Evolutionary conservation across 2,888 invertebrate species (phyloP), one percentile per base, ranked within the genome.

Genomic region (Ephialtes manifestator): DNA sequence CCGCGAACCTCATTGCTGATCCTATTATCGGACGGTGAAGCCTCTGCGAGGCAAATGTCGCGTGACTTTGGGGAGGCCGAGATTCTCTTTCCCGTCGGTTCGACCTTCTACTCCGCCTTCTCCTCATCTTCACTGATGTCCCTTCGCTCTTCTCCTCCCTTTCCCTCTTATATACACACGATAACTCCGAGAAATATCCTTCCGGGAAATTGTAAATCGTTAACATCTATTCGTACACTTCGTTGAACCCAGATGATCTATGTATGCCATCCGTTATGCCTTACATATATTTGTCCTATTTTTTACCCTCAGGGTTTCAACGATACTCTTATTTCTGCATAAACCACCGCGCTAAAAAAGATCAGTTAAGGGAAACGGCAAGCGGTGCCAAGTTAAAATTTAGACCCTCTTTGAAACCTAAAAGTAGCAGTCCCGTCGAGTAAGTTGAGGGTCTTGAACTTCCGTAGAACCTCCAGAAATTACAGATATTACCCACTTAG

Each of bases 21-120:
- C 87, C 88, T 87, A 89, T 90, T 90, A 89, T 83, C 85, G 85
- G 85, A 87, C 85, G 77, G 85, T 31, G 78, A 88, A 89, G 86
- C 86, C 85, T 83, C 68, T 67, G 75, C 77, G 80, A 82, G 82
- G 84, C 76, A 78, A 86, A 80, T 88, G 87, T 87, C 87, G 88
- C 88, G 87, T 88, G 87, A 89, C 88, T 88, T 75, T 78, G 77
- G 79, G 80, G 81, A 80, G 76, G 67, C 72, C 72, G 71, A 83
- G 85, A 87, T 81, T 84, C 65, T 39, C 77, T 83, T 85, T 81
- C 80, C 70, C 53, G 71, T 63, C 48, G 71, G 58, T 65, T 68
- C 53, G 63, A 35, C 83, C 79, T 85, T 68, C 48, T 31, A 28
- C 78, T 58, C 35, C 83, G 51, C 71, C 58, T 80, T 70, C 31